Evolutionary conservation across 1,140 invertebrate genomes (phyloP), one percentile per base, ranked within the genome.

Genomic region (Popillia japonica): DNA sequence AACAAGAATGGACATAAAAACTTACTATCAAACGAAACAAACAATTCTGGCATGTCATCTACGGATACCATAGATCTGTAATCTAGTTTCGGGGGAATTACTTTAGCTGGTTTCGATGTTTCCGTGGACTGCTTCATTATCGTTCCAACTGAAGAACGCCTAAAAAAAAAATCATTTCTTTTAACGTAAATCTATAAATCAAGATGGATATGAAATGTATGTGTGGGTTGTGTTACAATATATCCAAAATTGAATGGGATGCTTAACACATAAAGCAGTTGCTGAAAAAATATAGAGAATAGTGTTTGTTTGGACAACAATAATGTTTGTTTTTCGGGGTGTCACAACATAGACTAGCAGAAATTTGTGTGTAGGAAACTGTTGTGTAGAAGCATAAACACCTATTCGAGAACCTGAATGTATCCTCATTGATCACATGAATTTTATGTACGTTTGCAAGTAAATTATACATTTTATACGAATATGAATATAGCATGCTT

Each of bases 11-110:
- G 0, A 41, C 6, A 10, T 22, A 68, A n/a, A 74, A 81, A 94
- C 96, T 94, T 89, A 98, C 96, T 96, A 87, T 98, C 96, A 87
- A 98, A 94, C 74, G 95, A 95, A 77, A 94, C 94, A 89, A 98
- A 98, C 42, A 98, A 90, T 87, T 97, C 96, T 7, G 96, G 96
- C 92, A 96, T 97, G 84, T 98, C 96, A 80, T 98, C 96, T 77
- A 97, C 93, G 27, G 95, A 96, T 74, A 98, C 96, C 92, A 97
- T 96, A 85, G 94, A 96, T 82, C 95, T 92, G 83, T 96, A 96
- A 86, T 96, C 95, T 75, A 96, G 88, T 84, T 94, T 92, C 9
- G 94, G 93, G 55, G 90, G 90, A 72, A 88, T 87, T 40, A 87
- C 85, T 85, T 87, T 87, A 17, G 90, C 87, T 74, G 89, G 88